A percentile compares a stretch with the other conserved stretches of the same genome.
These are phyloP conservation scores for Aythya baeri DNA, from an alignment of 2,113 vertebrate species.

Conservation along the genomic window DNA sequence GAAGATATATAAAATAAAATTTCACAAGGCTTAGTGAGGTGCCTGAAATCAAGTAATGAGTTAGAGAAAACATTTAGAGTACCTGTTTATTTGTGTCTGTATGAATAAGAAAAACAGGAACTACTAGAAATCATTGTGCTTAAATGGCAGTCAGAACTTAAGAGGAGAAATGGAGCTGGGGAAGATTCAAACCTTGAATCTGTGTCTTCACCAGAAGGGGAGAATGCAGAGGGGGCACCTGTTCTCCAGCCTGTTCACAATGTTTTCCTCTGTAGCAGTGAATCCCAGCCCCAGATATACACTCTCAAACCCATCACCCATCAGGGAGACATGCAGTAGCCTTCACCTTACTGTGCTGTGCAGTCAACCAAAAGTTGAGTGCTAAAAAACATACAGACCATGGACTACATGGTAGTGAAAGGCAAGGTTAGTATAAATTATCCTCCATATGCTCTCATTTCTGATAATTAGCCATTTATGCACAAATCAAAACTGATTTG, in stretches of 20 bases:
- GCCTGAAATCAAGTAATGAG: neutral
- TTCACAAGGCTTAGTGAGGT: neutral
- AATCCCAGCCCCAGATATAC: neutral
- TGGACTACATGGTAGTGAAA: fast-evolving
- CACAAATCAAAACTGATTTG: neutral
- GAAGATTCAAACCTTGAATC: neutral
- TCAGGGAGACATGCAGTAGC: neutral
- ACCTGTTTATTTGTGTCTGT: neutral
- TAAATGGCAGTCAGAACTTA: neutral
- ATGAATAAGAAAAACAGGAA: neutral
- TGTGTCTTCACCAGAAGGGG: neutral
- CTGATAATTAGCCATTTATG: neutral
- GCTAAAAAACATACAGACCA: neutral
- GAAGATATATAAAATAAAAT: neutral
- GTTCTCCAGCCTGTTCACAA: neutral
- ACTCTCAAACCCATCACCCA: neutral
- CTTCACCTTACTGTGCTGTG: neutral
- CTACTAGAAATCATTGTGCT: neutral
- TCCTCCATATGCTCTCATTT: neutral
- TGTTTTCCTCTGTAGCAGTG: neutral
- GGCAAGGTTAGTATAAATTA: neutral
- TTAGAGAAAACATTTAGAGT: neutral
- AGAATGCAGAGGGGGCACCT: neutral
- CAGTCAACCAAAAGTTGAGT: neutral
- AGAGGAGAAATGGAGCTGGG: neutral